These are phyloP conservation scores for Oscheius sp. DNA, from an alignment of 2,888 invertebrate genomes.

Conservation along the genomic window DNA sequence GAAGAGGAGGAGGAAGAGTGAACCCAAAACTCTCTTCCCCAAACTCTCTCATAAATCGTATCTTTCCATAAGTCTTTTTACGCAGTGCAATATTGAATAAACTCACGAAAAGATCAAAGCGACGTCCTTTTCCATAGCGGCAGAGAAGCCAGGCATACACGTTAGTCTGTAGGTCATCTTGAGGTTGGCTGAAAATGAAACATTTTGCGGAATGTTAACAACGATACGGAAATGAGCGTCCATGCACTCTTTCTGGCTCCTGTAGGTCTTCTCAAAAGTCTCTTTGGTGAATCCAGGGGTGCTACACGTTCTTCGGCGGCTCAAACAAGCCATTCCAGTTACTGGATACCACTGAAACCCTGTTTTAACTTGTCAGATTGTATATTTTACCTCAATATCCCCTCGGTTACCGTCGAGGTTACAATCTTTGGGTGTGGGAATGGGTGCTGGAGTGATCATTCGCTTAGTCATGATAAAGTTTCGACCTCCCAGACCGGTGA, in stretches of 20 bases:
- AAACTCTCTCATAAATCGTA: slow-evolving; percentile 10
- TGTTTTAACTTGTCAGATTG: background rate
- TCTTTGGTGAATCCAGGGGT: slow-evolving; percentile 18
- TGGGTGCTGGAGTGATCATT: slow-evolving; percentile 22
- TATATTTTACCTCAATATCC: slow-evolving; percentile 22
- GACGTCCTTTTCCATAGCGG: slow-evolving; percentile 18
- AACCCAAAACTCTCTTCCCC: background rate
- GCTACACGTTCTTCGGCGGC: slow-evolving; percentile 23
- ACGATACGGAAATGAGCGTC: slow-evolving; percentile 34
- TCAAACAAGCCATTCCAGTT: slow-evolving; percentile 32
- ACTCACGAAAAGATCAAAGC: slow-evolving; percentile 32
- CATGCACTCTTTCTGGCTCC: slow-evolving; percentile 28
- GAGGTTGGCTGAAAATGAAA: slow-evolving; percentile 24
- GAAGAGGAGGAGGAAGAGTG: slow-evolving; percentile 38
- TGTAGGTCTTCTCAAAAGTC: slow-evolving; percentile 2
- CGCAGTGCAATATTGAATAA: slow-evolving; percentile 28
- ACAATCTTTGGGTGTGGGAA: slow-evolving; percentile 29
- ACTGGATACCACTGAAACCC: slow-evolving; percentile 32
- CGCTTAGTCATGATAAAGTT: slow-evolving; percentile 7
- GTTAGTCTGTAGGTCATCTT: slow-evolving; percentile 30
- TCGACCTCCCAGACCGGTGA: slow-evolving; percentile 36
- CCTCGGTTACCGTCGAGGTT: slow-evolving; percentile 30
- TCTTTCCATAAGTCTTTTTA: slow-evolving; percentile 22
- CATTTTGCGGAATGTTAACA: background rate
- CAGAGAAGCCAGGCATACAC: slow-evolving; percentile 31